phyloP scores from a whole-genome alignment of 1,140 invertebrate genomes.

The Xylocopa sonorina region DNA sequence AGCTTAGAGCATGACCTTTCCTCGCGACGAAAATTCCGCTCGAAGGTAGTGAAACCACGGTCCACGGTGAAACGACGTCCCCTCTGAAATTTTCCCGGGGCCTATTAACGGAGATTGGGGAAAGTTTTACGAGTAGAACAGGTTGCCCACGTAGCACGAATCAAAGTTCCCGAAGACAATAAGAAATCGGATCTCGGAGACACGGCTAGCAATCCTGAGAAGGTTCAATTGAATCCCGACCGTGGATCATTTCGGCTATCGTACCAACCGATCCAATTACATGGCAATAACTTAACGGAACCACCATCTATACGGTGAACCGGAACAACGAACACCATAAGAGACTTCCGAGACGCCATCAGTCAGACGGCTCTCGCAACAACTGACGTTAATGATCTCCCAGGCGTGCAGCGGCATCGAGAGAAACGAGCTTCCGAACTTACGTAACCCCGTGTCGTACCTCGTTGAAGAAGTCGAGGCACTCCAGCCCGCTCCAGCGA shows the following conservation, averaged over 20 bases:
- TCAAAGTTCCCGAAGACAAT: slow-evolving; percentile 20
- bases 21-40: background rate
- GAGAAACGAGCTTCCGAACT: background rate
- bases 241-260: background rate
- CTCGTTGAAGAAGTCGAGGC: background rate
- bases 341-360: no score
- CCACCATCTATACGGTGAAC: background rate
- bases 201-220: background rate
- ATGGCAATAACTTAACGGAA: background rate
- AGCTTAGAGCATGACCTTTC: background rate
- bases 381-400: no score
- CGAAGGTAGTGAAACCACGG: background rate
- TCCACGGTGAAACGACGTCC: background rate
- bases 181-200: slow-evolving; percentile 14
- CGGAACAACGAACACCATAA: background rate
- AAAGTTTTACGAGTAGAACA: background rate
- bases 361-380: no score
- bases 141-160: background rate
- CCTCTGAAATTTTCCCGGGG: background rate
- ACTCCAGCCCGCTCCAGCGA: background rate
- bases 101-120: background rate
- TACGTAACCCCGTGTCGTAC: background rate
- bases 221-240: background rate
- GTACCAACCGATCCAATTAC: background rate
- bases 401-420: no score